Base-by-base conservation (phyloP, 2,113 vertebrate species). In the Chionodraco myersi region DNA sequence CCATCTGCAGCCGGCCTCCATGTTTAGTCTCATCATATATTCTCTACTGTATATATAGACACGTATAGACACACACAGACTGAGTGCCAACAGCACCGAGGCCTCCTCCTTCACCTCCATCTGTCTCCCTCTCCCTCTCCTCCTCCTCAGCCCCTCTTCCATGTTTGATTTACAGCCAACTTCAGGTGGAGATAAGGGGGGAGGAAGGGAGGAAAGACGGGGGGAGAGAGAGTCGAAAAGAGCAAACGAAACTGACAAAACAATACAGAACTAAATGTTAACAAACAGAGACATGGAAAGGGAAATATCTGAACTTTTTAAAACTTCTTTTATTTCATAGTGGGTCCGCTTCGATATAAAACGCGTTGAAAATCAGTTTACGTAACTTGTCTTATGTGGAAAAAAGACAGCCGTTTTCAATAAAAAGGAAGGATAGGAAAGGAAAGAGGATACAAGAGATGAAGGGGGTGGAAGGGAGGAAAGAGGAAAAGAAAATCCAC, bases 81-180 rank as follows among this genome's bases (percentile, higher is more conserved):
- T 45, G 81, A 72, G 80, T 78, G 90, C 82, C 90, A 90, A 70
- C 87, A 86, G 81, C 81, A 81, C 81, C 14, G 11, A 87, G 90
- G 83, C 90, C 80, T 77, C 87, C 85, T 89, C 85, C 89, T 86
- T 92, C 84, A 91, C 87, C 87, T 89, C 91, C 91, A 92, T 92
- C 91, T 92, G 91, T 92, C 86, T 88, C 80, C 72, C 73, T 68
- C 87, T 80, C 86, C 79, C 49, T 73, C 30, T 45, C n/a, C 87
- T 80, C 68, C 41, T 16, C 52, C 4, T 51, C 26, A 18, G 48
- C 48, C 30, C 49, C 63, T 18, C 7, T 45, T 63, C 48, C 15
- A 41, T 1, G 44, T 61, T 57, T 89, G 89, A 92, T 65, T 88
- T 82, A 88, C 91, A 89, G 84, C 23, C 69, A 72, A 61, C 18